Percentiles rank a stretch among this genome's conserved stretches.
Evolutionary conservation across 1,140 invertebrate species (phyloP).

Genomic region (Eueides isabella): DNA sequence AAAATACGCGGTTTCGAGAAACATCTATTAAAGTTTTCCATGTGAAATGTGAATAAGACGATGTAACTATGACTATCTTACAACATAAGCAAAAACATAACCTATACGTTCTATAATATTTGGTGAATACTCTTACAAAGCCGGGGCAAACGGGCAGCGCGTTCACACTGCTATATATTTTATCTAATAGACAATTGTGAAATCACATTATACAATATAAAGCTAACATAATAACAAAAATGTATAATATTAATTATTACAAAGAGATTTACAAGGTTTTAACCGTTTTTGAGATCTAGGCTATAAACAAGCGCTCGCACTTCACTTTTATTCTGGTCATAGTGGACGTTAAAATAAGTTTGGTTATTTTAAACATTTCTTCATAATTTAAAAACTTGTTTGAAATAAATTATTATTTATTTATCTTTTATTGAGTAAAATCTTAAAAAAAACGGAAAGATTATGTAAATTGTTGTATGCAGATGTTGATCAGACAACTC

Average conservation of each 20-base stretch:
- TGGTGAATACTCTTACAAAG: constrained; percentile 29
- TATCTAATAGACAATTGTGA: not conserved
- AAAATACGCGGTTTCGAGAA: not conserved
- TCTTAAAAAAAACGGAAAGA: no score
- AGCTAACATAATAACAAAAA: not conserved
- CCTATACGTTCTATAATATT: constrained; percentile 12
- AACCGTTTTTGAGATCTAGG: constrained; percentile 5
- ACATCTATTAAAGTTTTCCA: no score
- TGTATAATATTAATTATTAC: constrained; percentile 3
- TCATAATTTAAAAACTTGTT: not conserved
- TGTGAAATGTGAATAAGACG: not conserved
- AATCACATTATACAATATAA: not conserved
- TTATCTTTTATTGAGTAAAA: no score
- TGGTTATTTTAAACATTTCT: not conserved
- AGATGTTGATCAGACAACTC: no score
- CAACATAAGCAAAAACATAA: not conserved
- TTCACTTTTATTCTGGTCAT: constrained; percentile 32
- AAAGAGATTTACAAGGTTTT: constrained; percentile 9
- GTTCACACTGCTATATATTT: constrained; percentile 7
- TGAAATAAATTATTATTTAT: not conserved
- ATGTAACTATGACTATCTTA: constrained; percentile 3
- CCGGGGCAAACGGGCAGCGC: constrained; percentile 18
- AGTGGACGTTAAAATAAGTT: not conserved
- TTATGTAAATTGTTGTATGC: no score
- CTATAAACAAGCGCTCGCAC: constrained; percentile 41